phyloP scores from a whole-genome alignment of 2,113 vertebrate species.

The Dendropsophus ebraccatus region DNA sequence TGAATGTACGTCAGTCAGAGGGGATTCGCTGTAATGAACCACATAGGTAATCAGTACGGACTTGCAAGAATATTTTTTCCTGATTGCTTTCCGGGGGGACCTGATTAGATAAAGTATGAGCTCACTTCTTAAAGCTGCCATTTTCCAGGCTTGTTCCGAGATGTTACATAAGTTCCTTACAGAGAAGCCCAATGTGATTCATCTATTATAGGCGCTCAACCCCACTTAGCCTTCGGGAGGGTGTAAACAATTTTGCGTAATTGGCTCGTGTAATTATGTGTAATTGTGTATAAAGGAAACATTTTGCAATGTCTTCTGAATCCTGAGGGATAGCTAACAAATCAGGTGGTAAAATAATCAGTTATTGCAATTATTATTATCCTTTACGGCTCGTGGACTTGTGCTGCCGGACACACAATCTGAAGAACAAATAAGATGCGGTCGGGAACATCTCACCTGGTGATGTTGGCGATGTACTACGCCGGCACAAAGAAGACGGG shows the following conservation, averaged over 20 bases:
- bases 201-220: constrained; percentile 3
- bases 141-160: constrained; percentile 15
- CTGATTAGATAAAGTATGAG: constrained; percentile 56
- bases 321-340: constrained; percentile 7
- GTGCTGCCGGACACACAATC: not conserved
- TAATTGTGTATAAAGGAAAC: constrained; percentile 27
- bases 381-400: not conserved
- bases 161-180: not conserved
- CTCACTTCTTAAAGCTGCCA: constrained; percentile 22
- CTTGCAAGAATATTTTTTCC: constrained; percentile 52
- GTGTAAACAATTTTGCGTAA: constrained; percentile 9
- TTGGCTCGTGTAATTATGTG: constrained; percentile 24
- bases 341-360: not conserved
- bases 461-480: not conserved
- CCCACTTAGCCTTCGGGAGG: not conserved
- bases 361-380: constrained; percentile 22
- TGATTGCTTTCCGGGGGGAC: constrained; percentile 56
- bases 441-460: not conserved
- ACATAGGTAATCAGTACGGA: constrained; percentile 52
- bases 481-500: not conserved
- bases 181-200: not conserved
- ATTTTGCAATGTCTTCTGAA: not conserved
- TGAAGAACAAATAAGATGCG: not conserved
- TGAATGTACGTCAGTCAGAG: constrained; percentile 30
- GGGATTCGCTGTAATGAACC: constrained; percentile 54